These are phyloP conservation scores for Gymnocypris eckloni DNA, from an alignment of 2,797 vertebrate species.

Conservation along the genomic window DNA sequence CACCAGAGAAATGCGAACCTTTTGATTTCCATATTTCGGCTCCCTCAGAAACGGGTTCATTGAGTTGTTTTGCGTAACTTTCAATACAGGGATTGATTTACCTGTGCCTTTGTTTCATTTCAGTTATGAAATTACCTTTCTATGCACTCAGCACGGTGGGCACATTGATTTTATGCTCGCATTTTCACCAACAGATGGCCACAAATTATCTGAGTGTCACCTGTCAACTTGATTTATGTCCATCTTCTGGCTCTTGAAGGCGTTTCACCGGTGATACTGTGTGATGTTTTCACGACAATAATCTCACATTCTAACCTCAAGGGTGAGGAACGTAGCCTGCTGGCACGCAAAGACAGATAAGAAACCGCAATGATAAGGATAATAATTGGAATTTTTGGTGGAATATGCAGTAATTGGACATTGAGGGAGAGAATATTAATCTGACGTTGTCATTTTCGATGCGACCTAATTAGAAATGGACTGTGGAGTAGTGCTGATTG, in stretches of 20 bases:
- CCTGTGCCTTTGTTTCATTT: conserved; percentile 21
- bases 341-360: conserved; percentile 9
- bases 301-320: conserved; percentile 26
- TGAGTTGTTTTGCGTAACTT: conserved; percentile 2
- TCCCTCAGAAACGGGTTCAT: conserved; percentile 1
- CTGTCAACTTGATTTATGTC: not conserved
- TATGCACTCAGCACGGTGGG: not conserved
- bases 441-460: conserved; percentile 9
- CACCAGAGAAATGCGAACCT: not conserved
- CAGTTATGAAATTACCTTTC: conserved; percentile 12
- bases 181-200: conserved; percentile 18
- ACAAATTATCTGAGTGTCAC: not conserved
- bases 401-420: conserved; percentile 28
- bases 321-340: not conserved
- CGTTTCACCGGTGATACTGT: conserved; percentile 16
- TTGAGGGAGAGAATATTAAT: conserved; percentile 33
- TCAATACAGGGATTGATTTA: not conserved
- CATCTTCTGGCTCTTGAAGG: not conserved
- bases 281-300: not conserved
- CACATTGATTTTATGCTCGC: conserved; percentile 34
- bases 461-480: conserved; percentile 34
- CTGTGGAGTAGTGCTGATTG: conserved; percentile 22
- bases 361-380: conserved; percentile 25
- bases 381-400: conserved; percentile 38
- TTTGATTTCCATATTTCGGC: conserved; percentile 18